Conservation (phyloP, 2,797 vertebrate species). For the Myiotriccus ornatus region DNA sequence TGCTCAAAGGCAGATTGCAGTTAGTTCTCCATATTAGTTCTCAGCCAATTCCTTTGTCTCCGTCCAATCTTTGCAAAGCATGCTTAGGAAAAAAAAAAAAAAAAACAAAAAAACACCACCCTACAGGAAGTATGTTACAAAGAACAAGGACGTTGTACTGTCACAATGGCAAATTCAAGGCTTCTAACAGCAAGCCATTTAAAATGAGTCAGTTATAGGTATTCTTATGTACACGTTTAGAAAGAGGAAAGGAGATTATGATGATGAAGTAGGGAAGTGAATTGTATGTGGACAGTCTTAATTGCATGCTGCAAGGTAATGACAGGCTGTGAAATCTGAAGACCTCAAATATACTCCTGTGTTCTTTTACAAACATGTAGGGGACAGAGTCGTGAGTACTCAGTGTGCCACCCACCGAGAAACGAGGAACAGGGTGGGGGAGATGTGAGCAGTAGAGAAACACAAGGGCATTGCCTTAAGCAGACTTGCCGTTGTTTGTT, state of each 20-base stretch:
- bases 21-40: not conserved
- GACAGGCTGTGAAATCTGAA: not conserved
- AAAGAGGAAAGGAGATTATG: not conserved
- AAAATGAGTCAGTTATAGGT: not conserved
- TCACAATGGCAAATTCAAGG: not conserved
- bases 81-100: not conserved
- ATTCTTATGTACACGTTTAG: not conserved
- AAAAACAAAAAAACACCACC: too few relatives aligned
- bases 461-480: not conserved
- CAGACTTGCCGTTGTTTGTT: conserved; percentile 10
- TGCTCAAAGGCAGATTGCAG: not conserved
- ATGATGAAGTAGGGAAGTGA: not conserved
- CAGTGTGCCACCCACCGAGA: not conserved
- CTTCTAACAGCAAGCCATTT: not conserved
- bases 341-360: not conserved
- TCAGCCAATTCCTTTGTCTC: not conserved
- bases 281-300: conserved; percentile 3
- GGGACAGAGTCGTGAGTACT: not conserved
- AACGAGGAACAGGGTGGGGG: not conserved
- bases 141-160: not conserved
- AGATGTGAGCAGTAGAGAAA: not conserved
- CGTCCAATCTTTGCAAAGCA: not conserved
- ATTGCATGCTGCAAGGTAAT: conserved; percentile 16
- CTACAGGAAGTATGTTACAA: not conserved
- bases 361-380: not conserved